Evolutionary conservation across 2,113 vertebrate genomes (phyloP).

Genomic region (Phodopus roborovskii): DNA sequence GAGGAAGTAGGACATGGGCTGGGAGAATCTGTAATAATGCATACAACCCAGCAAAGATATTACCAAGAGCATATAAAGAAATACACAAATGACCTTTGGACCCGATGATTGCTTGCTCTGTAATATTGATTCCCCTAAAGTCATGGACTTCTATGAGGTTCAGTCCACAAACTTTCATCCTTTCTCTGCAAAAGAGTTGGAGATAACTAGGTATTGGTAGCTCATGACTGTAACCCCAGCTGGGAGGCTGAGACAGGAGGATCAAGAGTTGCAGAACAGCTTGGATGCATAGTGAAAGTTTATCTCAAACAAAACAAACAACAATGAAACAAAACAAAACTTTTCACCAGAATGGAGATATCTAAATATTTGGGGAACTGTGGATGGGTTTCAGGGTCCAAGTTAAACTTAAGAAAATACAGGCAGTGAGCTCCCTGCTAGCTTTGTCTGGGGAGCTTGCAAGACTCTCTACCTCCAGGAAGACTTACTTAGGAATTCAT

Average conservation of each 20-base stretch:
- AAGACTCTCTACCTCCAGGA: neutral
- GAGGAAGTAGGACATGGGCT: neutral
- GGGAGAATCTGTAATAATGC: neutral
- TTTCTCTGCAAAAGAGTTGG: neutral
- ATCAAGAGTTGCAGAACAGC: neutral
- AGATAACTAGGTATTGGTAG: neutral
- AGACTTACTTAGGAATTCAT: neutral
- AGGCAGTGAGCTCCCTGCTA: neutral
- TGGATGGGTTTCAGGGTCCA: neutral
- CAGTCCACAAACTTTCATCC: conserved; percentile 9
- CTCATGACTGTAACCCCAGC: neutral
- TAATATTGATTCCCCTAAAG: neutral
- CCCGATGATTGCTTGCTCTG: neutral
- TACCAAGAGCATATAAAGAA: neutral
- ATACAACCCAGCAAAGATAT: neutral
- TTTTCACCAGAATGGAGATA: neutral
- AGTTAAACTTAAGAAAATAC: neutral
- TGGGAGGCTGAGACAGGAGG: neutral
- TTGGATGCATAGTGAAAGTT: neutral
- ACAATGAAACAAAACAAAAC: neutral
- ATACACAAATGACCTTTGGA: neutral
- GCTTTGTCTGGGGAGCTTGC: neutral
- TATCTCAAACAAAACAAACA: neutral
- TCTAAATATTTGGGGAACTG: neutral
- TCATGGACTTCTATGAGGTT: neutral